Evolutionary conservation across 2,888 invertebrate genomes (phyloP), one percentile per base, ranked within the genome.

Genomic region (Megastigmus dorsalis): DNA sequence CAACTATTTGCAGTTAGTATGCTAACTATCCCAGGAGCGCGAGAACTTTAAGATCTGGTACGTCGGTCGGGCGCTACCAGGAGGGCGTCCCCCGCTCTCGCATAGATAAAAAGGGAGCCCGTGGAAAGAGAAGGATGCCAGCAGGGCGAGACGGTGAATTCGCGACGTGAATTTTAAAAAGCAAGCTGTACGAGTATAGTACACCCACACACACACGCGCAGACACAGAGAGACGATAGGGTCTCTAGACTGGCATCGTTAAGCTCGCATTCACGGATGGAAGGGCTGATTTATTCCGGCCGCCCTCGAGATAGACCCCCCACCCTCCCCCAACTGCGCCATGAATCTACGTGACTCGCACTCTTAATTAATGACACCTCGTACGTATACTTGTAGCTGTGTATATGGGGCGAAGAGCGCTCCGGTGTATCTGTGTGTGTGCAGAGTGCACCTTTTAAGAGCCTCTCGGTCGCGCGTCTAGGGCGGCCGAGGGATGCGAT

Each of bases 311-410:
- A 23, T 23, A 36, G 23, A 18, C 23, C n/a, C n/a, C n/a, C n/a
- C n/a, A n/a, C n/a, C n/a, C n/a, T n/a, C n/a, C n/a, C n/a, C n/a
- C 13, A 30, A 43, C 15, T 28, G 41, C 43, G 15, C 7, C 15
- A 20, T 33, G 50, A 43, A 41, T 41, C 43, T 43, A 43, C 28
- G 52, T 28, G 59, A 15, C 50, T 55, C n/a, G 60, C 38, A 28
- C 48, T 30, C 23, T 71, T 71, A 71, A 71, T 71, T 71, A 55
- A 65, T 38, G 48, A 18, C 28, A 41, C 18, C 10, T n/a, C 23
- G 38, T 9, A n/a, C n/a, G n/a, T n/a, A n/a, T n/a, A n/a, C n/a
- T n/a, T n/a, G n/a, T n/a, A n/a, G n/a, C n/a, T n/a, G n/a, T n/a
- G n/a, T n/a, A n/a, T n/a, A n/a, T n/a, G n/a, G n/a, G n/a, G n/a